A percentile compares a stretch with the other conserved stretches of the same genome.
phyloP scores from a whole-genome alignment of 2,797 vertebrate species.

The Taenioides sp. region DNA sequence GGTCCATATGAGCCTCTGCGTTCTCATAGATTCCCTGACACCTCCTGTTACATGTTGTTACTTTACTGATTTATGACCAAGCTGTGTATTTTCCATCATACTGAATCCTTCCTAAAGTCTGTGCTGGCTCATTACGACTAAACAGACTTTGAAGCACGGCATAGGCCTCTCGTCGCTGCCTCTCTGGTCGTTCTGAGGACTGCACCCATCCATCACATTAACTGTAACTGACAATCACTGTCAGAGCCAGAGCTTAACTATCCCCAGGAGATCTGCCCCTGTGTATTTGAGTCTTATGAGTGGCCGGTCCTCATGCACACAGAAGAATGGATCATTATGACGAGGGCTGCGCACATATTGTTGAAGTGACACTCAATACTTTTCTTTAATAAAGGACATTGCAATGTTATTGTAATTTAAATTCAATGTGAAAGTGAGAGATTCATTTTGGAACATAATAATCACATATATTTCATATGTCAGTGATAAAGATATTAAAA shows the following conservation, averaged over 20 bases:
- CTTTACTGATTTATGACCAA: background rate
- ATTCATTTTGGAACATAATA: too few relatives aligned
- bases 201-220: slow-evolving; percentile 47
- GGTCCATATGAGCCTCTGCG: slow-evolving; percentile 12
- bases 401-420: background rate
- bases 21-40: background rate
- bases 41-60: slow-evolving; percentile 13
- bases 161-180: slow-evolving; percentile 6
- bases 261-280: slow-evolving; percentile 35
- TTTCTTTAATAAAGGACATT: background rate
- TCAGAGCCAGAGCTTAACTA: slow-evolving; percentile 36
- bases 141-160: background rate
- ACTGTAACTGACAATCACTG: slow-evolving; percentile 54
- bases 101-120: background rate
- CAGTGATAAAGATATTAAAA: too few relatives aligned
- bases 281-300: slow-evolving; percentile 26
- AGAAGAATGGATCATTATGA: slow-evolving; percentile 43
- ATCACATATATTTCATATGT: too few relatives aligned
- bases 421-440: too few relatives aligned
- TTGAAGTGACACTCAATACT: background rate
- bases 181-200: slow-evolving; percentile 14
- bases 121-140: background rate
- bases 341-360: slow-evolving; percentile 22
- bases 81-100: background rate
- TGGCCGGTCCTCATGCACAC: slow-evolving; percentile 9